These are phyloP conservation scores for Contarinia nasturtii DNA, from an alignment of 1,140 invertebrate species.

Conservation along the genomic window DNA sequence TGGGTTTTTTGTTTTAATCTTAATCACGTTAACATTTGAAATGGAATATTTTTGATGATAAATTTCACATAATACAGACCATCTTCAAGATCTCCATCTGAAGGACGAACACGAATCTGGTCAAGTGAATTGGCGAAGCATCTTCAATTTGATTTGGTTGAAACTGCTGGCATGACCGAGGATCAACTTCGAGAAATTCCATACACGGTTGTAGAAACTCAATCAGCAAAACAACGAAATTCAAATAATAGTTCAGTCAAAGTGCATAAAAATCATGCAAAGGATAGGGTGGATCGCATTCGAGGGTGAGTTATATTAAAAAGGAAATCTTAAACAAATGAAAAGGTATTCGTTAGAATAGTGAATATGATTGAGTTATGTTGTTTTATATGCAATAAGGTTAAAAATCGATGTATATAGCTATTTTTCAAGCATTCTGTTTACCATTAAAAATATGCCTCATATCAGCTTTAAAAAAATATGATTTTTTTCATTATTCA, in stretches of 20 bases:
- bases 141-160: conserved; percentile 75
- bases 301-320: conserved; percentile 14
- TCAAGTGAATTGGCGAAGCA: conserved; percentile 61
- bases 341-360: too few species aligned
- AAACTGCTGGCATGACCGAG: conserved; percentile 73
- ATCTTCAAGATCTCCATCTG: conserved; percentile 34
- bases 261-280: conserved; percentile 19
- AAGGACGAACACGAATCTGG: conserved; percentile 33
- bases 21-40: not conserved
- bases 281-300: conserved; percentile 12
- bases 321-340: not conserved
- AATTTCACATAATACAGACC: not conserved
- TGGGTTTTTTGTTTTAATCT: not conserved
- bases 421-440: too few species aligned
- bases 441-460: too few species aligned
- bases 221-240: conserved; percentile 15
- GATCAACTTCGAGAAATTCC: conserved; percentile 78
- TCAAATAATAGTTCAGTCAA: conserved; percentile 17
- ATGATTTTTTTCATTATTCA: too few species aligned
- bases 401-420: too few species aligned
- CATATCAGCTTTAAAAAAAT: too few species aligned
- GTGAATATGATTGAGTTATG: too few species aligned
- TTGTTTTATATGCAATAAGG: too few species aligned
- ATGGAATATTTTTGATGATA: not conserved
- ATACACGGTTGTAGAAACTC: conserved; percentile 72